These are phyloP conservation scores for Cylloceria caligata DNA, from an alignment of 2,888 invertebrate genomes.

Conservation along the genomic window DNA sequence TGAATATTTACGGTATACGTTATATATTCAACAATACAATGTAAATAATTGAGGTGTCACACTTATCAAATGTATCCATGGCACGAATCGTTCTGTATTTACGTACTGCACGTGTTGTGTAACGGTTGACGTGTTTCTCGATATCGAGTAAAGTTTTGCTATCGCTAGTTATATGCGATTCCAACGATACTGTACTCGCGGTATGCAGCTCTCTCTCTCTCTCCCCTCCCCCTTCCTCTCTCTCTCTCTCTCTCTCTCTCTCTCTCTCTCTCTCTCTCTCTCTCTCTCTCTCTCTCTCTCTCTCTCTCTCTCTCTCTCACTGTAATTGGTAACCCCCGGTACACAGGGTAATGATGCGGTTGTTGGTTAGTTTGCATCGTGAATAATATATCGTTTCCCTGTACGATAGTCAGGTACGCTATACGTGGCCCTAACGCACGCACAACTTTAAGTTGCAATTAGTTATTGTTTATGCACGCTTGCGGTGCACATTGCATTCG, in stretches of 20 bases:
- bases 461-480: conserved; percentile 31
- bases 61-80: not conserved
- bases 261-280: no score
- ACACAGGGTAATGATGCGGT: conserved; percentile 15
- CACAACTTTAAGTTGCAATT: conserved; percentile 40
- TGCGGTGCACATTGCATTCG: conserved; percentile 7
- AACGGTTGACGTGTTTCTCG: not conserved
- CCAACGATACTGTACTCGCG: no score
- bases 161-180: not conserved
- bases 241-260: no score
- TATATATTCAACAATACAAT: no score
- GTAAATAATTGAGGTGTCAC: not conserved
- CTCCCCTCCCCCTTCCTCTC: no score
- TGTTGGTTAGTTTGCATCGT: conserved; percentile 8
- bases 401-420: not conserved
- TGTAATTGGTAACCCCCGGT: not conserved
- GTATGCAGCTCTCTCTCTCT: no score
- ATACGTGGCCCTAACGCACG: not conserved
- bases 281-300: no score
- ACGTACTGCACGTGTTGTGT: not conserved
- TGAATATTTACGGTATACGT: not conserved
- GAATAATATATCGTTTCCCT: conserved; percentile 7
- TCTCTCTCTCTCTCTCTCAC: no score
- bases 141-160: not conserved
- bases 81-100: not conserved